Evolutionary conservation across 2,113 vertebrate genomes (phyloP).

Genomic region (Tinamus guttatus): DNA sequence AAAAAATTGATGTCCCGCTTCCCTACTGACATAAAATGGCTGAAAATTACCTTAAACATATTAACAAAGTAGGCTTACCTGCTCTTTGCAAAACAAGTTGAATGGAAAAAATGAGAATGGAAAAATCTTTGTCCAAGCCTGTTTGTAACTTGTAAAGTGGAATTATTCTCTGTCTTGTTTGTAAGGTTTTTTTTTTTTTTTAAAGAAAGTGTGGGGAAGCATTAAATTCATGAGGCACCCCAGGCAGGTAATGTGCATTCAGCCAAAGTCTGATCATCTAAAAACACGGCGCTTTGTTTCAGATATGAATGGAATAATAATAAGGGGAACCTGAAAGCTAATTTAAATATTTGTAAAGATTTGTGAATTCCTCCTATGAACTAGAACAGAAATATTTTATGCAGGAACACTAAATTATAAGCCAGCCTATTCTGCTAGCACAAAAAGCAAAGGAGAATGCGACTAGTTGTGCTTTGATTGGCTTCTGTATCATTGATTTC

Average conservation of each 20-base stretch:
- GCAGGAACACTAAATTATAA: neutral
- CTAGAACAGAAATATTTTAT: neutral
- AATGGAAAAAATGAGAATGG: neutral
- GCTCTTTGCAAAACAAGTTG: neutral
- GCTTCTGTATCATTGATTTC: constrained; percentile 7
- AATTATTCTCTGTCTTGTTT: neutral
- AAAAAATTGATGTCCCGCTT: neutral
- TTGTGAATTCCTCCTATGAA: neutral
- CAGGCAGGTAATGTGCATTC: neutral
- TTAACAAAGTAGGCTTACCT: neutral
- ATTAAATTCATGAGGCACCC: neutral
- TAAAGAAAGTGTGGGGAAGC: neutral
- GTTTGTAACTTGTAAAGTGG: neutral
- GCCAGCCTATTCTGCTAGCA: neutral
- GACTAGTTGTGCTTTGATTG: neutral
- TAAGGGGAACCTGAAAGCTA: neutral
- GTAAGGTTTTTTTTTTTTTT: neutral
- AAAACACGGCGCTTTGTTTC: neutral
- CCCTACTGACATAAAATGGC: neutral
- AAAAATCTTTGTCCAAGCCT: neutral
- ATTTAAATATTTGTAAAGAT: neutral
- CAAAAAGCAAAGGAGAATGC: neutral
- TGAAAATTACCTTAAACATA: neutral
- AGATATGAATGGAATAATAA: neutral
- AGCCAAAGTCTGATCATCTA: neutral